Evolutionary conservation across 2,888 invertebrate genomes (phyloP).

Genomic region (Ectobius pallidus): DNA sequence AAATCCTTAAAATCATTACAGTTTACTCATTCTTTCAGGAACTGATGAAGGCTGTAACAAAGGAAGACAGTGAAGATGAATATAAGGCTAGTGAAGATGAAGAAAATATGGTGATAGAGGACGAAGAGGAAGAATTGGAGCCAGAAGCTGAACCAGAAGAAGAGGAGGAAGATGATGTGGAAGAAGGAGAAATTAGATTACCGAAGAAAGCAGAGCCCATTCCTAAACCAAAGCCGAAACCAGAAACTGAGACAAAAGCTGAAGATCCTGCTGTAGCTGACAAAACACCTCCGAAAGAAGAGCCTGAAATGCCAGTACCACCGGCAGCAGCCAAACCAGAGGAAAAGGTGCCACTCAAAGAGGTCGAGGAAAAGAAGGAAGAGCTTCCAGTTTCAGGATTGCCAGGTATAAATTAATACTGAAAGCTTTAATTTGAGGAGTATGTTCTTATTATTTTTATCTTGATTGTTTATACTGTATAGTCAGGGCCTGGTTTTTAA

Average conservation of each 20-base stretch:
- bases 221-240: neutral
- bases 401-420: too few species aligned
- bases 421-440: too few species aligned
- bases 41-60: conserved; percentile 54
- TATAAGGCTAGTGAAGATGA: conserved; percentile 59
- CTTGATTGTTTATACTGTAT: too few species aligned
- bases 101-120: conserved; percentile 45
- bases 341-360: neutral
- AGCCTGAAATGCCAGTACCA: neutral
- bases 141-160: conserved; percentile 52
- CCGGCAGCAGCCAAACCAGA: neutral
- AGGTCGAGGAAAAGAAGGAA: too few species aligned
- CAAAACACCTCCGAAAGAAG: neutral
- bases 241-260: neutral
- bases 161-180: conserved; percentile 54
- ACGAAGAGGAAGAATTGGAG: conserved; percentile 40
- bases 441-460: too few species aligned
- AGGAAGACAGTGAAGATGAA: conserved; percentile 60
- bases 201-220: conserved; percentile 30
- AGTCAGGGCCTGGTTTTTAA: too few species aligned
- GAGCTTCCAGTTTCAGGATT: too few species aligned
- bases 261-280: neutral
- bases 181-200: conserved; percentile 39
- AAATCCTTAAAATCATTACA: too few species aligned
- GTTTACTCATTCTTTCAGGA: conserved; percentile 51